phyloP scores from a whole-genome alignment of 2,888 invertebrate genomes.

The Antitype chi region DNA sequence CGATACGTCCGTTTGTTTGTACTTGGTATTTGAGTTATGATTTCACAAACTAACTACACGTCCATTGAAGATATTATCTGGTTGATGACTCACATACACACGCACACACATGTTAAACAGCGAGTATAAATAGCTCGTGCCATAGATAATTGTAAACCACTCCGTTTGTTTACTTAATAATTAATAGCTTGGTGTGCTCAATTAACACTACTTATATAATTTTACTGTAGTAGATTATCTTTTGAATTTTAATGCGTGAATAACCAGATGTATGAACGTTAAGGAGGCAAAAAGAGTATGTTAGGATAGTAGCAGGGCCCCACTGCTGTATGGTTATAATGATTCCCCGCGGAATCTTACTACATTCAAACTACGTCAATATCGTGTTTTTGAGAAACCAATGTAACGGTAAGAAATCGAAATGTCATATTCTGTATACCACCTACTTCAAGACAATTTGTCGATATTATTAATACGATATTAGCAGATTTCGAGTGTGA shows the following conservation, averaged over 20 bases:
- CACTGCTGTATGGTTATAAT: too few species aligned
- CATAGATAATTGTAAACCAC: slow-evolving; percentile 40
- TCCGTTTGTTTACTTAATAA: slow-evolving; percentile 40
- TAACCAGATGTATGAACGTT: too few species aligned
- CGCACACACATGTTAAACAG: slow-evolving; percentile 18
- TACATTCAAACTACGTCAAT: too few species aligned
- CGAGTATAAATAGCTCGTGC: slow-evolving; percentile 38
- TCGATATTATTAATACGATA: too few species aligned
- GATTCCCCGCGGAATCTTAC: too few species aligned
- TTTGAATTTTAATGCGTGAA: slow-evolving; percentile 2
- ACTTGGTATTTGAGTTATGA: slow-evolving; percentile 4
- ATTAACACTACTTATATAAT: slow-evolving; percentile 21
- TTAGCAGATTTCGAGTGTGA: too few species aligned
- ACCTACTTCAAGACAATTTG: too few species aligned
- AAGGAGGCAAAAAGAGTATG: too few species aligned
- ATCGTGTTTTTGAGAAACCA: too few species aligned
- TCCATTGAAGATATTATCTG: slow-evolving; percentile 37
- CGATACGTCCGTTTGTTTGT: not conserved
- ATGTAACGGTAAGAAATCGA: too few species aligned
- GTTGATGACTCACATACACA: slow-evolving; percentile 39
- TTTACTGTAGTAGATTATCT: slow-evolving; percentile 9
- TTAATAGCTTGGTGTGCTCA: slow-evolving; percentile 27
- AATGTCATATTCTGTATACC: too few species aligned
- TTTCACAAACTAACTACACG: slow-evolving; percentile 27
- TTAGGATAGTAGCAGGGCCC: too few species aligned